phyloP scores from a whole-genome alignment of 2,797 vertebrate genomes.

The Gymnothorax reevesii region DNA sequence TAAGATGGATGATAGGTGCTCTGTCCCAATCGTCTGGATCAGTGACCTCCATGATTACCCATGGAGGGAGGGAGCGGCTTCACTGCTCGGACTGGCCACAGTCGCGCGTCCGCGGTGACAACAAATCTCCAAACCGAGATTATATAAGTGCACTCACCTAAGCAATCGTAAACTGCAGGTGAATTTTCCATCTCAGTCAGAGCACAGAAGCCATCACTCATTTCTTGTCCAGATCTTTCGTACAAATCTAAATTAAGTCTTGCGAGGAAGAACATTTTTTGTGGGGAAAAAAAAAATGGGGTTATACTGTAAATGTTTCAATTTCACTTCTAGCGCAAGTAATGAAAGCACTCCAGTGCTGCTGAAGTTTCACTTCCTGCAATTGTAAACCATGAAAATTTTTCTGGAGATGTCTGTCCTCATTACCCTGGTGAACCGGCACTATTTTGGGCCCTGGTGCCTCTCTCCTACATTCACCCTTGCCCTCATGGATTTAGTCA shows the following conservation, averaged over 20 bases:
- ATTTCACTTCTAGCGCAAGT: too few relatives aligned
- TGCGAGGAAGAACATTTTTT: not conserved
- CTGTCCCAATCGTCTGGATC: slow-evolving; percentile 5
- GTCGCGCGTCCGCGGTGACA: not conserved
- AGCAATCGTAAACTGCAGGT: not conserved
- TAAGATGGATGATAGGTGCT: slow-evolving; percentile 6
- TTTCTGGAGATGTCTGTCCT: not conserved
- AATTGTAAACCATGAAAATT: not conserved
- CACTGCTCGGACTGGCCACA: not conserved
- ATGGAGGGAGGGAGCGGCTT: not conserved
- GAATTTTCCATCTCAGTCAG: not conserved
- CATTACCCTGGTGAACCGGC: not conserved
- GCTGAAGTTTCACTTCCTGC: not conserved
- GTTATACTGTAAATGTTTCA: not conserved
- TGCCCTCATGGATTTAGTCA: not conserved
- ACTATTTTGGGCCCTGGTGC: not conserved
- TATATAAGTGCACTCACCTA: not conserved
- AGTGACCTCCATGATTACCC: not conserved
- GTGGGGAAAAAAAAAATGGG: not conserved
- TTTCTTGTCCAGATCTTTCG: not conserved
- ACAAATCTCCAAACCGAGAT: not conserved
- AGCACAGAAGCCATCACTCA: not conserved
- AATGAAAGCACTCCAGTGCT: not conserved
- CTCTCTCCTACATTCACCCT: not conserved
- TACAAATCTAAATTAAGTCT: not conserved